Conservation (phyloP, 1,140 invertebrate genomes). For the Oppia nitens region DNA sequence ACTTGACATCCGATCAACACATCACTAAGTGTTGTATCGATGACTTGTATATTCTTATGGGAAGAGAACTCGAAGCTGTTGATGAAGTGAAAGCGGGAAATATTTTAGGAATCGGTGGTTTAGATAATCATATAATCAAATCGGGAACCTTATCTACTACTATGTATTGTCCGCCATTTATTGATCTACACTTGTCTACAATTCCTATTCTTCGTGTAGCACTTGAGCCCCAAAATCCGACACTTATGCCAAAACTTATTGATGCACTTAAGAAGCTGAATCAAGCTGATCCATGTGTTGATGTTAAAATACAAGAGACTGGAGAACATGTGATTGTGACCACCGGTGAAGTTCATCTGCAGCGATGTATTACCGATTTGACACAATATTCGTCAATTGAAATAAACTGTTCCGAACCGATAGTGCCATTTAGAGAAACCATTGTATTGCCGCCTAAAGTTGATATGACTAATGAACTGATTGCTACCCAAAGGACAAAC, state of each 20-base stretch:
- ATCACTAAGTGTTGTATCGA: conserved; percentile 41
- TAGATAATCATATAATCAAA: conserved; percentile 72
- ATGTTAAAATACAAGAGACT: conserved; percentile 73
- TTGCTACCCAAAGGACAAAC: conserved; percentile 33
- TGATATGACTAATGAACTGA: conserved; percentile 76
- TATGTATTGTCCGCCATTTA: conserved; percentile 69
- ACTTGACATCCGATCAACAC: conserved; percentile 45
- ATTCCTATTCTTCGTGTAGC: conserved; percentile 71
- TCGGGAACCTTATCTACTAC: conserved; percentile 75
- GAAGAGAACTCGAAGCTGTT: conserved; percentile 66
- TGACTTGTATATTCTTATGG: conserved; percentile 79
- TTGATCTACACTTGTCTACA: conserved; percentile 58
- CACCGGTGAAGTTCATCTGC: conserved; percentile 91
- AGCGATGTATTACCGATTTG: conserved; percentile 79
- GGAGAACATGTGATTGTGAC: conserved; percentile 93
- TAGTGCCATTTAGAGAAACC: conserved; percentile 90
- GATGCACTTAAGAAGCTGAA: conserved; percentile 61
- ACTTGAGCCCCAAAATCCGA: conserved; percentile 68
- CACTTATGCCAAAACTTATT: conserved; percentile 60
- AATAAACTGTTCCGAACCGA: conserved; percentile 77
- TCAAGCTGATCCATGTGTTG: conserved; percentile 81
- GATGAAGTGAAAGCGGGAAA: conserved; percentile 69
- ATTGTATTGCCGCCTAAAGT: conserved; percentile 60
- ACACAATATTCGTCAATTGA: conserved; percentile 36
- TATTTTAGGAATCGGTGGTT: conserved; percentile 68